Conservation (phyloP, 2,113 vertebrate species). For the Psilopogon haemacephalus region DNA sequence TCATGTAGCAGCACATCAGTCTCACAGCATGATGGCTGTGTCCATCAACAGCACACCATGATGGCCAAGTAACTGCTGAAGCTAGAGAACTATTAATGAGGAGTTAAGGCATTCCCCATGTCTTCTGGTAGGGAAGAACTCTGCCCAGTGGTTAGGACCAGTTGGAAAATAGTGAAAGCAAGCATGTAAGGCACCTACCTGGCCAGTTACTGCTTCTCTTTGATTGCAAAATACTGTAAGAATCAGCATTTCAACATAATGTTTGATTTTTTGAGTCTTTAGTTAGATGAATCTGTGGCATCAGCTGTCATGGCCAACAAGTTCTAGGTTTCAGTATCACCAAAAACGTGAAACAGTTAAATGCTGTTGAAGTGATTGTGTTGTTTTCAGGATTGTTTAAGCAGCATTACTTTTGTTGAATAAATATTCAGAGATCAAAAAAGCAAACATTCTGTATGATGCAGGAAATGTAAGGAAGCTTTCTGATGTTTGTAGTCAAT, state of each 20-base stretch:
- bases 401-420: background rate
- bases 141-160: background rate
- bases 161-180: background rate
- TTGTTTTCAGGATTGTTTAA: background rate
- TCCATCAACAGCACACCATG: background rate
- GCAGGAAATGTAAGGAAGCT: background rate
- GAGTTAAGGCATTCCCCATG: background rate
- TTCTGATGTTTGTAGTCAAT: background rate
- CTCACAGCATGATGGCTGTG: background rate
- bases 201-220: background rate
- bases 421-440: background rate
- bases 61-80: background rate
- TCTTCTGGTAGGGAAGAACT: background rate
- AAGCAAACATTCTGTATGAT: background rate
- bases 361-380: background rate
- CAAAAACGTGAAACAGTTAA: background rate
- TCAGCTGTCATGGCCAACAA: background rate
- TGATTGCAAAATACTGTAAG: background rate
- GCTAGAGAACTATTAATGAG: background rate
- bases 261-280: background rate
- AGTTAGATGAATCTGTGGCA: background rate
- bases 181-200: background rate
- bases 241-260: background rate
- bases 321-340: background rate
- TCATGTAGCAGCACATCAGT: background rate